Conservation (phyloP, 2,113 vertebrate genomes). For the Cygnus atratus region DNA sequence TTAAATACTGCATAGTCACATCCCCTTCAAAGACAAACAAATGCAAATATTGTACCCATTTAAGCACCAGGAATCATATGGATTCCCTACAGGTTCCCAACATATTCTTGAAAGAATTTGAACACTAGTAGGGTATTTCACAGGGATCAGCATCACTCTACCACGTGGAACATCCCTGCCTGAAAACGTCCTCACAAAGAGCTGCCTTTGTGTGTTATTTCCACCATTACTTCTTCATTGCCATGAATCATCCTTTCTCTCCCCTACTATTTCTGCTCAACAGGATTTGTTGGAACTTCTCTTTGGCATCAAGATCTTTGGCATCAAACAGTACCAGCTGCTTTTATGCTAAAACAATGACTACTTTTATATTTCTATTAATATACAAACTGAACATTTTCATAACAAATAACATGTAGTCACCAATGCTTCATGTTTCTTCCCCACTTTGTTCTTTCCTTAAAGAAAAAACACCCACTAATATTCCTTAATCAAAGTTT, state of each 20-base stretch:
- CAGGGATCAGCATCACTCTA: not conserved
- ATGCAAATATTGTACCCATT: not conserved
- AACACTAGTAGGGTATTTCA: not conserved
- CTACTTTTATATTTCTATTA: not conserved
- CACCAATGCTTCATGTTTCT: not conserved
- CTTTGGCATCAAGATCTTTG: not conserved
- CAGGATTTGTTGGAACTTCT: not conserved
- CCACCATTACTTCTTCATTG: not conserved
- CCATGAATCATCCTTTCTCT: not conserved
- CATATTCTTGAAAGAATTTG: not conserved
- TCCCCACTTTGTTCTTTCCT: not conserved
- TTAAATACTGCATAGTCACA: not conserved
- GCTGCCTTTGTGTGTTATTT: not conserved
- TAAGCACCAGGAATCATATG: rapidly evolving
- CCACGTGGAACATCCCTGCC: not conserved
- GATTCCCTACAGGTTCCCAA: rapidly evolving
- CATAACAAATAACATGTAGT: not conserved
- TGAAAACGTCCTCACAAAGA: not conserved
- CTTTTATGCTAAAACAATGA: not conserved
- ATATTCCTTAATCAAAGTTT: not conserved
- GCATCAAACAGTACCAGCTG: not conserved
- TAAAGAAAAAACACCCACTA: not conserved
- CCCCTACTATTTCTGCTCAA: not conserved
- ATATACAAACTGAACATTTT: not conserved
- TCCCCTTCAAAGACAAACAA: not conserved